Percentiles rank a stretch among this genome's conserved stretches.
phyloP scores from a whole-genome alignment of 2,888 invertebrate species.

The Panzeria rudis region DNA sequence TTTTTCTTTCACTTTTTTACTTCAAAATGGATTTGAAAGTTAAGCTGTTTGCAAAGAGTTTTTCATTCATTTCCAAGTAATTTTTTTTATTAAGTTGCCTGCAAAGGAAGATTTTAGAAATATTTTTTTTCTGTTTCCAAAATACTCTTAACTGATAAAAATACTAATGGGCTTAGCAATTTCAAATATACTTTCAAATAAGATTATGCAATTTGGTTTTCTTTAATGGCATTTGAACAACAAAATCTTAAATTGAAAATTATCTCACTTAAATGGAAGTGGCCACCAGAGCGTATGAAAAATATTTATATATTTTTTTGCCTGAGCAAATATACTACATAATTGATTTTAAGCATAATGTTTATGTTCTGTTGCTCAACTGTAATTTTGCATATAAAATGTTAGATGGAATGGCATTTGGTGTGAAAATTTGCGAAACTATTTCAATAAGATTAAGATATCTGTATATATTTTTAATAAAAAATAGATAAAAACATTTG shows the following conservation, averaged over 20 bases:
- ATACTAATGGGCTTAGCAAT: slow-evolving; percentile 70
- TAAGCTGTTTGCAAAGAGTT: slow-evolving; percentile 67
- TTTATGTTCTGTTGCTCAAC: not conserved
- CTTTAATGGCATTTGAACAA: slow-evolving; percentile 40
- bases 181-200: slow-evolving; percentile 65
- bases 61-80: slow-evolving; percentile 30
- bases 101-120: slow-evolving; percentile 35
- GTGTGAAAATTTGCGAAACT: not conserved
- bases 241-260: slow-evolving; percentile 54
- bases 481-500: no score
- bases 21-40: slow-evolving; percentile 65
- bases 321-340: not conserved
- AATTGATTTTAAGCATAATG: slow-evolving; percentile 24
- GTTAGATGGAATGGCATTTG: not conserved
- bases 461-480: not conserved
- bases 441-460: not conserved
- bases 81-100: slow-evolving; percentile 10
- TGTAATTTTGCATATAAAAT: not conserved
- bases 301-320: slow-evolving; percentile 10
- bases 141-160: slow-evolving; percentile 64
- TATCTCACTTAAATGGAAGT: slow-evolving; percentile 23
- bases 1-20: slow-evolving; percentile 15
- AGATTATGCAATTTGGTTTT: slow-evolving; percentile 59
- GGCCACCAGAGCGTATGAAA: slow-evolving; percentile 25
- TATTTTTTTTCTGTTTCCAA: slow-evolving; percentile 22